phyloP scores from a whole-genome alignment of 2,113 vertebrate genomes.

The Narcine bancroftii region DNA sequence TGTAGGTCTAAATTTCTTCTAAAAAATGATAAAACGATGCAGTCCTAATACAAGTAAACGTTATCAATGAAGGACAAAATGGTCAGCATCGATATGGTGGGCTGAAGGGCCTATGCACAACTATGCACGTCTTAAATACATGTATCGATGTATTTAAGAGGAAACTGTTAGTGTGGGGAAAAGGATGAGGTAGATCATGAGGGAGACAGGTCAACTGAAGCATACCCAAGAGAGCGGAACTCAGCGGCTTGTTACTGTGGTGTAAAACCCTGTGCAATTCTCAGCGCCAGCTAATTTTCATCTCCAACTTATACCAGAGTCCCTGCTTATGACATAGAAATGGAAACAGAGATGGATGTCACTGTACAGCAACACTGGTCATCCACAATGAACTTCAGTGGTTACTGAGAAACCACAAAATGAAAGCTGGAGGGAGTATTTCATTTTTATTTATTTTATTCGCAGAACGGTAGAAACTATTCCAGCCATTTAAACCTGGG shows the following conservation, averaged over 20 bases:
- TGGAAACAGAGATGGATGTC: neutral
- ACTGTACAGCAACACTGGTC: neutral
- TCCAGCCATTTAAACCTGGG: too few species aligned
- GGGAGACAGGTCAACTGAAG: neutral
- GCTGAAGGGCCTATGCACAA: too few species aligned
- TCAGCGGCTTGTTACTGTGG: neutral
- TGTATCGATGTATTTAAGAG: neutral
- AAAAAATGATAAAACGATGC: too few species aligned
- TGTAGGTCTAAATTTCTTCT: too few species aligned
- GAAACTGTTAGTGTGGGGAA: neutral
- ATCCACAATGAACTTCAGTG: neutral
- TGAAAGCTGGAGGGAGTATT: neutral
- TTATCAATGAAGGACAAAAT: too few species aligned
- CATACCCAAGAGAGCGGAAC: neutral
- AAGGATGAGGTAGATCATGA: neutral
- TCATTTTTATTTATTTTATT: too few species aligned
- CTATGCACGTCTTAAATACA: too few species aligned
- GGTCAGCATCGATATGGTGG: too few species aligned
- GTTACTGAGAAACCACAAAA: conserved; percentile 2
- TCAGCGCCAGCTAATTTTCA: neutral
- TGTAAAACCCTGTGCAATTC: neutral
- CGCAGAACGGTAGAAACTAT: too few species aligned
- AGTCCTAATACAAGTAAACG: too few species aligned
- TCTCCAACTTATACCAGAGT: too few species aligned
- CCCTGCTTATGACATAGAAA: too few species aligned